Conservation (phyloP, 1,140 invertebrate species). For the Venturia canescens region DNA sequence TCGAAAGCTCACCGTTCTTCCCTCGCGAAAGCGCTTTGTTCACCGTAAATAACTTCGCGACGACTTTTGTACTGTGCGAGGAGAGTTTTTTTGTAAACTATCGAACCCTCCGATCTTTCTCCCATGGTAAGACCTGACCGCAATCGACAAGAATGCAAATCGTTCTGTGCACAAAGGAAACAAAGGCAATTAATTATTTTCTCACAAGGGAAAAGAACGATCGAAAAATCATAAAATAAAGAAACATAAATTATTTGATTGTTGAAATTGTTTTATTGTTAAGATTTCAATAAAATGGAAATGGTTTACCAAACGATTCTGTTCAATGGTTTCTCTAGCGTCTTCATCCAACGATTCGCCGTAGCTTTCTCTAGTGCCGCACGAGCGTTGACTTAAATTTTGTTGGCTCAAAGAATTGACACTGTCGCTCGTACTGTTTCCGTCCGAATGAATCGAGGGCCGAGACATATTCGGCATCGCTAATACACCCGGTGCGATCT, state of each 20-base stretch:
- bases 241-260: background rate
- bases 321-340: conserved; percentile 48
- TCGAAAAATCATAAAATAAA: too few species aligned
- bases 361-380: conserved; percentile 51
- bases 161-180: conserved; percentile 49
- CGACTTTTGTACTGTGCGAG: conserved; percentile 59
- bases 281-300: conserved; percentile 6
- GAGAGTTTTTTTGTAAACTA: conserved; percentile 62
- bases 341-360: conserved; percentile 46
- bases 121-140: conserved; percentile 47
- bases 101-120: conserved; percentile 47
- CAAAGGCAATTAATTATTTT: conserved; percentile 17
- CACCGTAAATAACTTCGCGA: conserved; percentile 58
- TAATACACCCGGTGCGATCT: conserved; percentile 85
- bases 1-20: conserved; percentile 55
- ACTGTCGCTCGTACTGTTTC: conserved; percentile 60
- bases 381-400: conserved; percentile 60
- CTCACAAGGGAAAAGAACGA: too few species aligned
- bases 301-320: conserved; percentile 54
- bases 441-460: conserved; percentile 76
- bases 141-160: conserved; percentile 50
- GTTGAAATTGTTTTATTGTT: background rate
- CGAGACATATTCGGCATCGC: conserved; percentile 91
- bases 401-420: conserved; percentile 61
- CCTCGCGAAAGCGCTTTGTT: conserved; percentile 39